Base-by-base conservation (phyloP, 2,888 invertebrate species). In the Hirtodrosophila confusa region DNA sequence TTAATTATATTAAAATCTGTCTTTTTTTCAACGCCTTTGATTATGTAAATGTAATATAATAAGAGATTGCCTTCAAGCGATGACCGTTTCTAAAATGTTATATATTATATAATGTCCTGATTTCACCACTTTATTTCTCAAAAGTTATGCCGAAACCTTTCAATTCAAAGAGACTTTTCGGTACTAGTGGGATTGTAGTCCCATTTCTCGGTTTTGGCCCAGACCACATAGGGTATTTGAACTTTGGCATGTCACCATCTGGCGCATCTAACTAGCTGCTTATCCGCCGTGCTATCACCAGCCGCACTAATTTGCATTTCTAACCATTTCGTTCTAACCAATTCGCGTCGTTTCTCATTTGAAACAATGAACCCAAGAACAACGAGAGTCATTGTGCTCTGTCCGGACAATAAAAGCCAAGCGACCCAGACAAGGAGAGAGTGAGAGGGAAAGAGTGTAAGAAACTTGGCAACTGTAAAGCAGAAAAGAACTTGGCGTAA, bases 311-410 rank as follows among this genome's bases (percentile, higher is more conserved):
- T 80, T 80, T 86, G 80, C 80, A 80, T 80, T 80, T 86, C 87
- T 80, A 80, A 86, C 80, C 84, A 86, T 80, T 80, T 84, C 69
- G 80, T 70, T 84, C 78, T 84, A 80, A 86, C 85, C 87, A 86
- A 80, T 80, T 80, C 80, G 84, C 85, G 87, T 86, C 80, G 86
- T 80, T 86, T 80, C 80, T 86, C 78, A 80, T 86, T 80, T 86
- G 80, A 80, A 80, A 86, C 80, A 80, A 80, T 80, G 80, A 80
- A 86, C 87, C 80, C 80, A 69, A 80, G 74, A 78, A 56, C 70
- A 74, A 75, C 78, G 69, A 62, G 63, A 80, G 80, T 80, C 80
- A 80, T 86, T 80, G 86, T 80, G 80, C 85, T 53, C 67, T 37
- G 60, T 74, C 51, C 69, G 71, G 74, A 86, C 80, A 80, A 80